These are phyloP conservation scores for Brenthis daphne DNA, from an alignment of 2,888 invertebrate genomes.

Conservation along the genomic window DNA sequence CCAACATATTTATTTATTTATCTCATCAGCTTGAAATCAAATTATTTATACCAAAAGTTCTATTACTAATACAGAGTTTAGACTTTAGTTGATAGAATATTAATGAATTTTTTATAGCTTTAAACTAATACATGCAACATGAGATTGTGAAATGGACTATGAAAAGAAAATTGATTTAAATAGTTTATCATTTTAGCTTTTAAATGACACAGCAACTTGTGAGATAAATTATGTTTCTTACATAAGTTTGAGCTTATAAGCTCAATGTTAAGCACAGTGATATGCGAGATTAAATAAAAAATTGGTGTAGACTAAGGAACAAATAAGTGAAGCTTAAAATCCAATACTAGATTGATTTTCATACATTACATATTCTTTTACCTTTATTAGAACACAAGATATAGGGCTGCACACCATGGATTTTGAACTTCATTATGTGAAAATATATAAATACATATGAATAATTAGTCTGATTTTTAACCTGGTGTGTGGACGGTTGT, in stretches of 20 bases:
- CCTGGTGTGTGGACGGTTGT: slow-evolving; percentile 76
- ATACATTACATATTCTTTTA: too few species aligned
- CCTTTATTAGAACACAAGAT: too few species aligned
- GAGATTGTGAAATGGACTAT: too few species aligned
- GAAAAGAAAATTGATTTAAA: too few species aligned
- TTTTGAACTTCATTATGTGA: slow-evolving; percentile 9
- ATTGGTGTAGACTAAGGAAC: neutral
- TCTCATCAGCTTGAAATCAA: too few species aligned
- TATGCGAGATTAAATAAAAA: neutral
- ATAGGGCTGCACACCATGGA: neutral
- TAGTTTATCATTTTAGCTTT: neutral
- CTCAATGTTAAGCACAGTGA: slow-evolving; percentile 16
- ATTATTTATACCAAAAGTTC: too few species aligned
- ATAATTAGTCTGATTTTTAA: slow-evolving; percentile 48
- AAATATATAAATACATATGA: slow-evolving; percentile 26
- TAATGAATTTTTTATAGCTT: too few species aligned
- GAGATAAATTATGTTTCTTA: neutral
- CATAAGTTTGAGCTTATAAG: slow-evolving; percentile 4
- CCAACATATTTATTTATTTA: too few species aligned
- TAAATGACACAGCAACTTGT: neutral
- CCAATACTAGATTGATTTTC: slow-evolving; percentile 2
- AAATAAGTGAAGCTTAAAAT: slow-evolving; percentile 19
- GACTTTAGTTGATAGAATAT: too few species aligned
- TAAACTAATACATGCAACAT: too few species aligned
- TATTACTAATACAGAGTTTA: too few species aligned